phyloP scores from a whole-genome alignment of 2,888 invertebrate genomes.

The Zaprionus bogoriensis region DNA sequence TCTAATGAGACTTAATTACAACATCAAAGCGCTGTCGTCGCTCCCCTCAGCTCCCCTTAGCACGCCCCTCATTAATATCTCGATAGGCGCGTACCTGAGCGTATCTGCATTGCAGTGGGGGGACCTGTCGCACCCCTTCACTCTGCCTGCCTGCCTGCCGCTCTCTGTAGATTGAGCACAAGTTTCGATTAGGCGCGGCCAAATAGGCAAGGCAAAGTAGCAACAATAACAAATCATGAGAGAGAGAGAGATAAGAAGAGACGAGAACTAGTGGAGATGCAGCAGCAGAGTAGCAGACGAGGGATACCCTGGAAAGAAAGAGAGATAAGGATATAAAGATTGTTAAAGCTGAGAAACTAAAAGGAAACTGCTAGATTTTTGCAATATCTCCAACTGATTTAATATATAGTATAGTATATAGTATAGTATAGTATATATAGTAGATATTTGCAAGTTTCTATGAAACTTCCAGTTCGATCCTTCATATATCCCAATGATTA shows the following conservation, averaged over 20 bases:
- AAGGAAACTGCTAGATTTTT: too few relatives aligned
- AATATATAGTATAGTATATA: too few relatives aligned
- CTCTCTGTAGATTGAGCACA: slow-evolving; percentile 52
- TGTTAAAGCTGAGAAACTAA: background rate
- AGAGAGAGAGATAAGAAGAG: slow-evolving; percentile 8
- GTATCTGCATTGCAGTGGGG: slow-evolving; percentile 31
- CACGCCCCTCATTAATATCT: slow-evolving; percentile 20
- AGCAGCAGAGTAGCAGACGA: background rate
- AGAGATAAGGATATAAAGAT: background rate
- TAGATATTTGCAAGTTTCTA: too few relatives aligned
- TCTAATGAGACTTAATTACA: slow-evolving; percentile 78
- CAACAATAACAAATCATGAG: slow-evolving; percentile 13
- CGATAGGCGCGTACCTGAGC: slow-evolving; percentile 27
- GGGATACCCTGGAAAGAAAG: background rate
- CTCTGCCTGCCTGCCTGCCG: background rate
- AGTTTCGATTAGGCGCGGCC: slow-evolving; percentile 72
- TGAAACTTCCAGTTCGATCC: too few relatives aligned
- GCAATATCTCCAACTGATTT: too few relatives aligned
- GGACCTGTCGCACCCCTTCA: slow-evolving; percentile 9
- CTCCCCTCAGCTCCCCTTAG: background rate
- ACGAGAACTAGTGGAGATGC: background rate
- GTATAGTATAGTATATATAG: too few relatives aligned
- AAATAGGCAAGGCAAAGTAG: slow-evolving; percentile 42
- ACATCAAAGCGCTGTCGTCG: slow-evolving; percentile 59
- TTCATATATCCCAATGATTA: too few relatives aligned